Evolutionary conservation across 2,888 invertebrate genomes (phyloP), one percentile per base, ranked within the genome.

Genomic region (Tiphia femorata): DNA sequence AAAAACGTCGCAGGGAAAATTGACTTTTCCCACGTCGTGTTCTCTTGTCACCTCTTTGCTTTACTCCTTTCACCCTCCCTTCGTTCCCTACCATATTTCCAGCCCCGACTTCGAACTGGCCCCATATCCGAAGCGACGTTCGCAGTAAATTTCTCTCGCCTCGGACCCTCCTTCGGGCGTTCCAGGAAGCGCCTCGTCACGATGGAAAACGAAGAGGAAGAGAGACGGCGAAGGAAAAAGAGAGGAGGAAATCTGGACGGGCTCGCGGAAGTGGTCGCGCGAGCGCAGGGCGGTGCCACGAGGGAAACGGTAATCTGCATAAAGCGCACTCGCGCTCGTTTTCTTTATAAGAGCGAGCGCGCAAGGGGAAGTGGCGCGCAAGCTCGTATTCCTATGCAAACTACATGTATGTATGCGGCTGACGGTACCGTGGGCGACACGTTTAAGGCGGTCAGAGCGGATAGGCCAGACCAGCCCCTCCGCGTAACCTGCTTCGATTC

Each of bases 401-500:
- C 57, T 64, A 67, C 58, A 73, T 71, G 72, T 63, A 71, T 68
- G 59, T 71, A 73, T 73, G 73, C 72, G 67, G 55, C 47, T 49
- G 67, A 52, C 49, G 53, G 59, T 61, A 51, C 56, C 55, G 51
- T n/a, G n/a, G 59, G 59, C 55, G 64, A 69, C 67, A 72, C 64
- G 67, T 69, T 70, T 65, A 64, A 69, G 72, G 69, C 66, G 70
- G 65, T 56, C 51, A 43, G 33, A 20, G 14, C 44, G 54, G 53
- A 58, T 51, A 53, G 66, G 50, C n/a, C 64, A 59, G 60, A 62
- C 64, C 62, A n/a, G 55, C 58, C 43, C 16, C 49, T 58, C 49
- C 42, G 49, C 52, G 44, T 53, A 51, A 54, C 54, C 52, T 62
- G n/a, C n/a, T 58, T 58, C 49, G 52, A 48, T 58, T 51, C 58